Evolutionary conservation across 2,888 invertebrate species (phyloP).

Genomic region (Volucella inanis): DNA sequence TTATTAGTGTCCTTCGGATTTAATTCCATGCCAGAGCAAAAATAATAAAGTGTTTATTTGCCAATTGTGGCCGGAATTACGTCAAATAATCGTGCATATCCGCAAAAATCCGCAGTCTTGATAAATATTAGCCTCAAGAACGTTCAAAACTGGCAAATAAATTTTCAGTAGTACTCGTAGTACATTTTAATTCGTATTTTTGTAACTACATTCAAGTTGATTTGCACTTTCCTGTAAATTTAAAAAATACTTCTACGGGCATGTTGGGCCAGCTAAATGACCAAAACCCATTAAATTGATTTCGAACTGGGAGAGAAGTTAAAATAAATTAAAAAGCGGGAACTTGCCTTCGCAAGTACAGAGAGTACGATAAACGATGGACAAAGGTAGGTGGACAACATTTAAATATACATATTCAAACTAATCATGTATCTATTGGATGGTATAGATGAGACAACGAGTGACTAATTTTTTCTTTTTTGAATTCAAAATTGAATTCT

Average conservation of each 20-base stretch:
- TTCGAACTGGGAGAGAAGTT: neutral
- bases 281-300: neutral
- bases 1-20: neutral
- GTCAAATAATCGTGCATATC: slow-evolving; percentile 16
- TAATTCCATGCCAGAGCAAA: neutral
- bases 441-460: neutral
- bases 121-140: slow-evolving; percentile 31
- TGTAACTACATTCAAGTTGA: slow-evolving; percentile 9
- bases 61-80: slow-evolving; percentile 9
- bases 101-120: slow-evolving; percentile 11
- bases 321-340: slow-evolving; percentile 58
- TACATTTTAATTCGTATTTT: slow-evolving; percentile 30
- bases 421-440: slow-evolving; percentile 6
- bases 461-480: slow-evolving; percentile 19
- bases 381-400: slow-evolving; percentile 57
- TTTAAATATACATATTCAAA: slow-evolving; percentile 18
- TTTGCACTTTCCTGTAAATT: neutral
- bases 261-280: slow-evolving; percentile 8
- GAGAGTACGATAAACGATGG: slow-evolving; percentile 37
- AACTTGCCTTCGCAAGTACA: slow-evolving; percentile 30
- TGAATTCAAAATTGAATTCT: slow-evolving; percentile 68
- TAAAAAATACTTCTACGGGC: neutral
- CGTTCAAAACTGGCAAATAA: slow-evolving; percentile 58
- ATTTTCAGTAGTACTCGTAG: slow-evolving; percentile 3
- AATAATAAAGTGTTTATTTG: slow-evolving; percentile 21